These are phyloP conservation scores for Poicephalus meyeri DNA, from an alignment of 2,113 vertebrate genomes.

Conservation along the genomic window DNA sequence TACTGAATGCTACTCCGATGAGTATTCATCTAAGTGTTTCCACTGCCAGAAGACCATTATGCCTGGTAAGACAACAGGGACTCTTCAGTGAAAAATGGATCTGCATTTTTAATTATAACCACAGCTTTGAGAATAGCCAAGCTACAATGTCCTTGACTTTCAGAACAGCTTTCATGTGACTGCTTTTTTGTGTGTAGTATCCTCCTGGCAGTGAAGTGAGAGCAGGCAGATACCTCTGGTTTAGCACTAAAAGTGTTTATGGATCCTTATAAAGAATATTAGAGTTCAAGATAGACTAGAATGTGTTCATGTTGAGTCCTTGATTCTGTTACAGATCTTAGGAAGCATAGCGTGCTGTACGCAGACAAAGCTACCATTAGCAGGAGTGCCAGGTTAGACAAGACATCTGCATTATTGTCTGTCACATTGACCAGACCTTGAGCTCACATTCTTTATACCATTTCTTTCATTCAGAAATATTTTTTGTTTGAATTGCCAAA, in stretches of 20 bases:
- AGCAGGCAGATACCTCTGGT: neutral
- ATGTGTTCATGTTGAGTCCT: neutral
- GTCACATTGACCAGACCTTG: neutral
- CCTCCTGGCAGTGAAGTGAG: neutral
- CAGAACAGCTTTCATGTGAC: neutral
- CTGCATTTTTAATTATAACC: neutral
- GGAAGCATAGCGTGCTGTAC: accelerated
- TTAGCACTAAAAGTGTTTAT: neutral
- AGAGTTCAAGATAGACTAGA: neutral
- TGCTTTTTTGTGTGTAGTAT: neutral
- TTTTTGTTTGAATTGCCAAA: neutral
- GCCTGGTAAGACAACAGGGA: slow-evolving; percentile 75
- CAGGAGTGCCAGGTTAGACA: neutral
- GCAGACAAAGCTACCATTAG: neutral
- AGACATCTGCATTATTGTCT: neutral
- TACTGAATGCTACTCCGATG: slow-evolving; percentile 78
- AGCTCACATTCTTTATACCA: neutral
- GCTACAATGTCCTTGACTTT: neutral
- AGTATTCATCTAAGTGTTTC: slow-evolving; percentile 82
- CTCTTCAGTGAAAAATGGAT: neutral
- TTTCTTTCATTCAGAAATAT: neutral
- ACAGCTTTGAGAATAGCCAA: neutral
- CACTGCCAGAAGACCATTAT: slow-evolving; percentile 82
- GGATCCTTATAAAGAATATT: neutral
- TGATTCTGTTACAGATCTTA: neutral